A percentile compares a stretch with the other conserved stretches of the same genome.
Conservation (phyloP, 2,113 vertebrate species). For the Rhynchopsitta pachyrhyncha region DNA sequence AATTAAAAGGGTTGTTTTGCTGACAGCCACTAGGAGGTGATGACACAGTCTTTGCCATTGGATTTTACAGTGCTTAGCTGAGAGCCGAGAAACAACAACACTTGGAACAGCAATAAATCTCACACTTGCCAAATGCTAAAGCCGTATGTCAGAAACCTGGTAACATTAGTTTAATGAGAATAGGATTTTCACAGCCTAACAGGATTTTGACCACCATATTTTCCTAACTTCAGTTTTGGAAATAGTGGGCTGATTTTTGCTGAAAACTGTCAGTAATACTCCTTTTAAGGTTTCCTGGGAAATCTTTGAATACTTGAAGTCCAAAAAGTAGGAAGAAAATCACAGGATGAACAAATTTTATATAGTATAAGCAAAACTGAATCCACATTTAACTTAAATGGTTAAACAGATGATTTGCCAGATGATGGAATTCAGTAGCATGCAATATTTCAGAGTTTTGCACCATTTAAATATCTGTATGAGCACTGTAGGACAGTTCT, state of each 20-base stretch:
- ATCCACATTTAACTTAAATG: neutral
- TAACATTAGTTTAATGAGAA: neutral
- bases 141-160: neutral
- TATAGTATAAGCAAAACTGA: neutral
- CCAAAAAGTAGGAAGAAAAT: neutral
- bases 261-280: neutral
- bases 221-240: neutral
- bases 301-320: neutral
- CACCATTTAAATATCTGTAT: neutral
- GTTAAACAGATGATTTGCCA: neutral
- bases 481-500: neutral
- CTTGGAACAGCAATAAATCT: neutral
- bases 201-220: neutral
- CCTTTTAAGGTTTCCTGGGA: neutral
- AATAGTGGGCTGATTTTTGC: neutral
- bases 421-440: neutral
- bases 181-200: neutral
- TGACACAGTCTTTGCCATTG: neutral
- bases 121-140: neutral
- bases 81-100: neutral
- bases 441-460: neutral
- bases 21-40: neutral
- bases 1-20: neutral
- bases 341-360: neutral
- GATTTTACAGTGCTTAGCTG: neutral